A percentile compares a stretch with the other conserved stretches of the same genome.
Conservation (phyloP, 2,888 invertebrate genomes). For the Euzetes globulus region DNA sequence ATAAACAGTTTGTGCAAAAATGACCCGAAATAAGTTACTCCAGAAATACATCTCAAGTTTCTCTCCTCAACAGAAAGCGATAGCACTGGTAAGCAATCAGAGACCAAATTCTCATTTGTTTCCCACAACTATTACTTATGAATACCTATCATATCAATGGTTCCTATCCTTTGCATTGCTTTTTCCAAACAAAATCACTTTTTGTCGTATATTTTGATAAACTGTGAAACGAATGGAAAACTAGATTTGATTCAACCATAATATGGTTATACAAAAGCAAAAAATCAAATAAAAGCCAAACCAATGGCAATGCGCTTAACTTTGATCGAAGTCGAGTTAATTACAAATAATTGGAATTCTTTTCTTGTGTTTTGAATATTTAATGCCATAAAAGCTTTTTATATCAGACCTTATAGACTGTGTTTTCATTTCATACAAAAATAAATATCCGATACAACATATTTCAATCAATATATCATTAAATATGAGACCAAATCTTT, state of each 20-base stretch:
- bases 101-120: background rate
- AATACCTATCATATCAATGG: too few species aligned
- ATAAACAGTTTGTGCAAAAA: background rate
- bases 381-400: background rate
- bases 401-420: background rate
- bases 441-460: too few species aligned
- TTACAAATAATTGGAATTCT: constrained; percentile 14
- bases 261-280: background rate
- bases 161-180: background rate
- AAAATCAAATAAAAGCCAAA: background rate
- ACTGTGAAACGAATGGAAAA: background rate
- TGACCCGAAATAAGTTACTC: constrained; percentile 23
- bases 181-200: too few species aligned
- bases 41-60: constrained; percentile 23
- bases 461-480: too few species aligned
- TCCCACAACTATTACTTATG: too few species aligned
- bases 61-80: constrained; percentile 15
- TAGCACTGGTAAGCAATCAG: background rate
- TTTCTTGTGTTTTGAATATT: constrained; percentile 2
- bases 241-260: background rate
- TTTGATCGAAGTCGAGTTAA: background rate
- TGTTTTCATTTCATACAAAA: too few species aligned
- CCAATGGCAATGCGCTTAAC: background rate
- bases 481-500: too few species aligned
- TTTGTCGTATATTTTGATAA: background rate